These are phyloP conservation scores for Latrodectus geometricus DNA, from an alignment of 1,140 invertebrate genomes.

Conservation along the genomic window DNA sequence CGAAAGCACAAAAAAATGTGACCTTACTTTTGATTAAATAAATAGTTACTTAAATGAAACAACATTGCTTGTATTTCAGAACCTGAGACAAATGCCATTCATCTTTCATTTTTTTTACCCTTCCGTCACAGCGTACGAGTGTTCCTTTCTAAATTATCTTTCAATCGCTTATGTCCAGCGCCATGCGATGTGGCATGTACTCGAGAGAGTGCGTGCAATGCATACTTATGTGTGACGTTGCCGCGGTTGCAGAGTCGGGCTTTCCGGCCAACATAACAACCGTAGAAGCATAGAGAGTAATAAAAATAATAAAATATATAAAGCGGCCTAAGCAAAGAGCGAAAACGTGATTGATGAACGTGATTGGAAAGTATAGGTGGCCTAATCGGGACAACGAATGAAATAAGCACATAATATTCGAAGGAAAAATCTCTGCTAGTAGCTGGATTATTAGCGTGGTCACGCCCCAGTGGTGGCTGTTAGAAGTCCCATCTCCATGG, in stretches of 20 bases:
- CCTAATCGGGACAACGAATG: slow-evolving; percentile 7
- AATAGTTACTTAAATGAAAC: too few relatives aligned
- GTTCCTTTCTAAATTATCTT: background rate
- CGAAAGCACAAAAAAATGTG: too few relatives aligned
- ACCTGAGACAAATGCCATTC: too few relatives aligned
- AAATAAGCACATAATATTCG: slow-evolving; percentile 6
- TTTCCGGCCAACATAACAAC: slow-evolving; percentile 5
- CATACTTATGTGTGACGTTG: too few relatives aligned
- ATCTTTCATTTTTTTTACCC: background rate
- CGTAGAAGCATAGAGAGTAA: background rate
- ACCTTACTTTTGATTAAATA: too few relatives aligned
- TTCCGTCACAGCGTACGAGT: background rate
- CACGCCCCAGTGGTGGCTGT: slow-evolving; percentile 34
- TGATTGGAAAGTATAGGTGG: slow-evolving; percentile 42
- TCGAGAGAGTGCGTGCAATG: too few relatives aligned
- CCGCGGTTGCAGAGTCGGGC: too few relatives aligned
- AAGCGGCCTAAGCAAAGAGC: background rate
- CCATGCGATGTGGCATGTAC: too few relatives aligned
- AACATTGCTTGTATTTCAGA: too few relatives aligned
- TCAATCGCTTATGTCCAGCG: too few relatives aligned
- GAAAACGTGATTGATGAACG: slow-evolving; percentile 43
- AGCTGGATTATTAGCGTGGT: slow-evolving; percentile 37
- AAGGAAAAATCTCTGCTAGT: slow-evolving; percentile 31
- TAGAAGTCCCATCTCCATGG: slow-evolving; percentile 40
- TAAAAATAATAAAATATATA: background rate